Percentiles rank a stretch among this genome's conserved stretches.
Conservation (phyloP, 53 echinoderm and acorn worm species). For the Paracentrotus lividus region DNA sequence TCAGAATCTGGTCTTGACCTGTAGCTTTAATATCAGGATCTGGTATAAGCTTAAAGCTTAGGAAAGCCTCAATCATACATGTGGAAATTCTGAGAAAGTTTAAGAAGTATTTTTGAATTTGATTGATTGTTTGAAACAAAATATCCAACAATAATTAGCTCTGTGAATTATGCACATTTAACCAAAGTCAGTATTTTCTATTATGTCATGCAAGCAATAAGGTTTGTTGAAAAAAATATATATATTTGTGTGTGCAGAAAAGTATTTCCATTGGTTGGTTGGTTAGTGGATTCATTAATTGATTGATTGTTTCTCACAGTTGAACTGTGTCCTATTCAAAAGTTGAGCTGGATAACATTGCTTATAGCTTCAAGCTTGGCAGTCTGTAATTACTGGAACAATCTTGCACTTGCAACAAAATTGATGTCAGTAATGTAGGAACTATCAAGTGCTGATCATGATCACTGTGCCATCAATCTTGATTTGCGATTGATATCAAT, state of each 20-base stretch:
- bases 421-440: background rate
- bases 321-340: background rate
- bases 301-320: background rate
- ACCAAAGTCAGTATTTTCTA: conserved; percentile 70
- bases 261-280: conserved; percentile 45
- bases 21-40: background rate
- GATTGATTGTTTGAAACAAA: conserved; percentile 26
- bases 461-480: too few species aligned
- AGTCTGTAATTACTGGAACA: background rate
- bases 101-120: background rate
- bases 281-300: conserved; percentile 49
- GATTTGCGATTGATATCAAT: too few species aligned
- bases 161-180: conserved; percentile 43
- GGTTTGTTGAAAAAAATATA: conserved; percentile 19
- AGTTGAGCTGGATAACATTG: background rate
- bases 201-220: conserved; percentile 62
- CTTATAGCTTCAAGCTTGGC: background rate
- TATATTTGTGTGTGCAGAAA: conserved; percentile 25
- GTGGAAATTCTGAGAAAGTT: background rate
- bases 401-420: background rate
- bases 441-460: background rate
- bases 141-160: background rate
- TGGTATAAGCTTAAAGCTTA: background rate
- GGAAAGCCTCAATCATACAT: background rate
- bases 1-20: background rate